These are phyloP conservation scores for Drosophila lini DNA, from an alignment of 1,140 invertebrate genomes.

Conservation along the genomic window DNA sequence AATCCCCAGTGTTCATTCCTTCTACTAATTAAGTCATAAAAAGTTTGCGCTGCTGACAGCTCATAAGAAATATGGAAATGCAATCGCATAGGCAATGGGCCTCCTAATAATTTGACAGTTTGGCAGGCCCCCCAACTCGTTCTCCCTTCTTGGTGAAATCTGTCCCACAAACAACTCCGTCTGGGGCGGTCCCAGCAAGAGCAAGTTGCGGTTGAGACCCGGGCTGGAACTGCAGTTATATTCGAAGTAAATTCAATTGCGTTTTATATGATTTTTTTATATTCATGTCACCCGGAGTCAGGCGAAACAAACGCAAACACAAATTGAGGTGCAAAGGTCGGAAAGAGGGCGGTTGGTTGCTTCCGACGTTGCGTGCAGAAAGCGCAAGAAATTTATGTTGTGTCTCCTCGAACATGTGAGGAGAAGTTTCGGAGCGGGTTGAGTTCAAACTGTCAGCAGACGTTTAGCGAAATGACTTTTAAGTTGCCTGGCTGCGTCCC, in stretches of 20 bases:
- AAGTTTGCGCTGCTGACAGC: conserved; percentile 65
- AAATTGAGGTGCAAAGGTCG: conserved; percentile 54
- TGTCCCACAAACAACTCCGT: neutral
- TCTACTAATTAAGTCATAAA: conserved; percentile 76
- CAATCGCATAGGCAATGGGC: conserved; percentile 49
- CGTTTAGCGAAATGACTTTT: conserved; percentile 80
- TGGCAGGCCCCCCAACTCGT: conserved; percentile 13
- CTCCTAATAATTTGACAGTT: conserved; percentile 78
- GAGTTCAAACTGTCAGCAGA: conserved; percentile 74
- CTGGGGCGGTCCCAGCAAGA: neutral
- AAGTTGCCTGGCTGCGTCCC: conserved; percentile 59
- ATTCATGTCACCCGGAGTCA: conserved; percentile 68
- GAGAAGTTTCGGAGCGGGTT: conserved; percentile 40
- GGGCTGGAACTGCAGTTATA: conserved; percentile 59
- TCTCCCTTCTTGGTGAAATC: conserved; percentile 3
- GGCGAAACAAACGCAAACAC: conserved; percentile 38
- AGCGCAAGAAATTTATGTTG: conserved; percentile 76
- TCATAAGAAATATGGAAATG: conserved; percentile 64
- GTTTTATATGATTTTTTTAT: conserved; percentile 79
- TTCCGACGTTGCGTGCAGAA: conserved; percentile 69
- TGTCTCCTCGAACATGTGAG: conserved; percentile 72
- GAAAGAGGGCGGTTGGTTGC: conserved; percentile 1
- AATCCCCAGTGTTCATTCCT: conserved; percentile 1
- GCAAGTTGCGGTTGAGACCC: conserved; percentile 57
- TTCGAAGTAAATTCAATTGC: conserved; percentile 81